These are phyloP conservation scores for Mamestra brassicae DNA, from an alignment of 2,888 invertebrate species.

Conservation along the genomic window DNA sequence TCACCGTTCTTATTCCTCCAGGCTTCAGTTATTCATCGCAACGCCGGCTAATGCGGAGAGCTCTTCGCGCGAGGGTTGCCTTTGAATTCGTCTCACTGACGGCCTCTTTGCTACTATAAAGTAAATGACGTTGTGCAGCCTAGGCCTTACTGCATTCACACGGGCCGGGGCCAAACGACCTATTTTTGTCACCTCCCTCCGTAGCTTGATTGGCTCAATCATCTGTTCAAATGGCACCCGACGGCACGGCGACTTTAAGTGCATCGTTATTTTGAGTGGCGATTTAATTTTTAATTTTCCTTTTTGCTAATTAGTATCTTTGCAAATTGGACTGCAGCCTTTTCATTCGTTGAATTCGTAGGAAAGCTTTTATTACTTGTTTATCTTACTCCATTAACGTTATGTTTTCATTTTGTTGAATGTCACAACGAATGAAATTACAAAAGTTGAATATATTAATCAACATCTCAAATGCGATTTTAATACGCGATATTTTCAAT, in stretches of 20 bases:
- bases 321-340: slow-evolving; percentile 48
- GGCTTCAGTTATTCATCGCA: slow-evolving; percentile 72
- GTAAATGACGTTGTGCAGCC: slow-evolving; percentile 73
- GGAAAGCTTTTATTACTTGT: slow-evolving; percentile 30
- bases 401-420: slow-evolving; percentile 2
- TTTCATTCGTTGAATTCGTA: slow-evolving; percentile 24
- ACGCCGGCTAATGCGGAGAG: slow-evolving; percentile 73
- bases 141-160: slow-evolving; percentile 70
- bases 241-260: slow-evolving; percentile 50
- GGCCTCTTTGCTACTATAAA: slow-evolving; percentile 72
- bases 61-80: slow-evolving; percentile 67
- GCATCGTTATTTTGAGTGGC: slow-evolving; percentile 62
- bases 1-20: slow-evolving; percentile 59
- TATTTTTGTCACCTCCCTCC: slow-evolving; percentile 71
- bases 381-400: not conserved
- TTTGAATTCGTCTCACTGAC: slow-evolving; percentile 70
- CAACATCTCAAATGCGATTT: slow-evolving; percentile 31
- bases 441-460: slow-evolving; percentile 23
- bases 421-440: not conserved
- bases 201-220: slow-evolving; percentile 72
- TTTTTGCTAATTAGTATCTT: slow-evolving; percentile 58
- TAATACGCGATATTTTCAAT: slow-evolving; percentile 46
- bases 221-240: slow-evolving; percentile 68
- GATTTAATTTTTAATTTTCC: slow-evolving; percentile 57
- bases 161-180: slow-evolving; percentile 68